Base-by-base conservation (phyloP, 2,888 invertebrate genomes). In the Catocala nupta region DNA sequence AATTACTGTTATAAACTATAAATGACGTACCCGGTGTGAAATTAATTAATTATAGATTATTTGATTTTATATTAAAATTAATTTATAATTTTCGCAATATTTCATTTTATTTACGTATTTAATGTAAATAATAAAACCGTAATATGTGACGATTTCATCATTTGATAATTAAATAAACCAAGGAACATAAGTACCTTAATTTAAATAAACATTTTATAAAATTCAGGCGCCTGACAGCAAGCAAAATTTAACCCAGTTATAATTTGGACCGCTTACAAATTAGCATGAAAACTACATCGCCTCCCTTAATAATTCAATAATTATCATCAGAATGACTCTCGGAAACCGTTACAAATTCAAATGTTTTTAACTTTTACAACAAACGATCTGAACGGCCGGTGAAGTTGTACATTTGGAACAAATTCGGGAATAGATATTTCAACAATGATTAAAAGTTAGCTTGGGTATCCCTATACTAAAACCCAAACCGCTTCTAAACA, bases 401-500 rank as follows among this genome's bases (percentile, higher is more conserved):
- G 47, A 60, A 74, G 45, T 64, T 66, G 58, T 63, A 70, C 62
- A 71, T 60, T 74, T 16, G 50, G 9, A 68, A 71, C 66, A 50
- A 75, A 73, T 76, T 77, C 59, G 49, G 49, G 54, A 58, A 70
- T 51, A 65, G 77, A 77, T 77, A 70, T 66, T 77, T 77, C 59
- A 70, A 73, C 68, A 75, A 77, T 75, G 65, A 70, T 75, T 77
- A 68, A 77, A 76, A 77, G 71, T 76, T 77, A 60, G 49, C 50
- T 51, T 12, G 61, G 54, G 57, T 72, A 49, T 52, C 49, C 47
- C 39, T 33, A 25, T 66, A 63, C 58, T 49, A 0, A 11, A 8
- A 53, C 11, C 36, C 2, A 55, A 16, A 45, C 25, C 36, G 36
- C 9, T 44, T 9, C 43, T 50, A 25, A 33, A n/a, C 8, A 0